Conservation (phyloP, 2,113 vertebrate species). For the Apodemus sylvaticus region DNA sequence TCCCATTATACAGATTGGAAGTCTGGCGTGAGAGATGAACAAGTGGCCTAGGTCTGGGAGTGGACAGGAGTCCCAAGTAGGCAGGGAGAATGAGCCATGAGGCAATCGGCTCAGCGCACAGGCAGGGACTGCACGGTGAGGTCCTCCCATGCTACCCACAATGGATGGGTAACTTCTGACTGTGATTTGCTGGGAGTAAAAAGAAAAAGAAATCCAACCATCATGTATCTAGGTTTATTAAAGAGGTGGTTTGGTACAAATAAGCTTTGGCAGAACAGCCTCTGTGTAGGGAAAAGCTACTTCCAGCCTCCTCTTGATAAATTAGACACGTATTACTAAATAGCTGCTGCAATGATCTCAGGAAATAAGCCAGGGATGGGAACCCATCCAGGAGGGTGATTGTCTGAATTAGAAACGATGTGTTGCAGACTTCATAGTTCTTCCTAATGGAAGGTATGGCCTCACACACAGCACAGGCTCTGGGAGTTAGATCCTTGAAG, state of each 20-base stretch:
- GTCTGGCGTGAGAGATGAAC: too few species aligned
- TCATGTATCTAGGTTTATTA: neutral
- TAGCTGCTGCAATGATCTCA: neutral
- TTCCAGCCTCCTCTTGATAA: neutral
- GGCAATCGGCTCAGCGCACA: neutral
- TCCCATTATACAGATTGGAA: neutral
- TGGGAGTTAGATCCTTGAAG: too few species aligned
- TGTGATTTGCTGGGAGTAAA: neutral
- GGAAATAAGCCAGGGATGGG: conserved; percentile 20
- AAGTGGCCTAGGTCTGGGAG: neutral
- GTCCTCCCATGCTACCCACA: too few species aligned
- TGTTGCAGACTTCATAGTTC: neutral
- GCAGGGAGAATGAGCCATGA: neutral
- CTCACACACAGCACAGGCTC: neutral
- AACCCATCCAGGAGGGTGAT: neutral
- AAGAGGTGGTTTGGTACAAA: neutral
- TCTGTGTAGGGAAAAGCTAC: neutral
- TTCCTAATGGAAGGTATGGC: neutral
- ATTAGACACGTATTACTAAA: neutral
- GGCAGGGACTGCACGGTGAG: neutral
- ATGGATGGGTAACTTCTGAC: too few species aligned
- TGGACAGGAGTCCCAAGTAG: neutral
- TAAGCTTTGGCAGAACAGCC: neutral
- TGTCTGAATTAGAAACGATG: neutral
- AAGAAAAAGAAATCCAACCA: neutral